Conservation (phyloP, 2,113 vertebrate genomes). For the Dascyllus trimaculatus region DNA sequence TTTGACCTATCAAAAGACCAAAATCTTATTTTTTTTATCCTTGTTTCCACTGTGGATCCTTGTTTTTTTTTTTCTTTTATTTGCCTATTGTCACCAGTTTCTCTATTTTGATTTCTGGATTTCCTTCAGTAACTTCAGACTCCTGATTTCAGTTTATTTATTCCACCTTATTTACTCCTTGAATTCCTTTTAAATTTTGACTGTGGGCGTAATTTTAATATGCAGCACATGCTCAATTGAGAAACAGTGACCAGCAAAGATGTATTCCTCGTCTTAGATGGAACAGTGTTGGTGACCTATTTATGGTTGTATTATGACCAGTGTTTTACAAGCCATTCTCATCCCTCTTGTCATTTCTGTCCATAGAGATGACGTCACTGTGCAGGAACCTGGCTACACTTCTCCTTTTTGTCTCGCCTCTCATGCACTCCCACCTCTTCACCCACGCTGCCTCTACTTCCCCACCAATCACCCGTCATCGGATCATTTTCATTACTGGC, state of each 20-base stretch:
- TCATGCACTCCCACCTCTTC: constrained; percentile 38
- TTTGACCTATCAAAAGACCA: too few relatives aligned
- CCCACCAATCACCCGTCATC: constrained; percentile 46
- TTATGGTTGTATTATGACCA: neutral
- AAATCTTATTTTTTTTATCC: neutral
- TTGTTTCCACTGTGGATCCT: neutral
- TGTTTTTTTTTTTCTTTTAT: neutral
- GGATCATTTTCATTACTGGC: constrained; percentile 34
- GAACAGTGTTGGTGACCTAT: neutral
- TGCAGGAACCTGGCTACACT: constrained; percentile 43
- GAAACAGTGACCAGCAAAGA: neutral
- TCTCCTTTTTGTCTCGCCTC: constrained; percentile 62
- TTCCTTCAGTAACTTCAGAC: too few relatives aligned
- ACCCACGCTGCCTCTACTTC: constrained; percentile 37
- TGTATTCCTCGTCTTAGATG: neutral
- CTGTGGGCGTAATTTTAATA: too few relatives aligned
- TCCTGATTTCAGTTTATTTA: neutral
- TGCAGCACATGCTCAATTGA: too few relatives aligned
- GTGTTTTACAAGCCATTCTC: neutral
- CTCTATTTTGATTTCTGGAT: neutral
- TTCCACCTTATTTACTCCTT: neutral
- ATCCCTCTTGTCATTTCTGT: constrained; percentile 43
- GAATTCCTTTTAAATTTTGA: neutral
- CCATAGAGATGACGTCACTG: constrained; percentile 67
- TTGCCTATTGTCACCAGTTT: neutral